These are phyloP conservation scores for Girardinichthys multiradiatus DNA, from an alignment of 2,113 vertebrate species.

Conservation along the genomic window DNA sequence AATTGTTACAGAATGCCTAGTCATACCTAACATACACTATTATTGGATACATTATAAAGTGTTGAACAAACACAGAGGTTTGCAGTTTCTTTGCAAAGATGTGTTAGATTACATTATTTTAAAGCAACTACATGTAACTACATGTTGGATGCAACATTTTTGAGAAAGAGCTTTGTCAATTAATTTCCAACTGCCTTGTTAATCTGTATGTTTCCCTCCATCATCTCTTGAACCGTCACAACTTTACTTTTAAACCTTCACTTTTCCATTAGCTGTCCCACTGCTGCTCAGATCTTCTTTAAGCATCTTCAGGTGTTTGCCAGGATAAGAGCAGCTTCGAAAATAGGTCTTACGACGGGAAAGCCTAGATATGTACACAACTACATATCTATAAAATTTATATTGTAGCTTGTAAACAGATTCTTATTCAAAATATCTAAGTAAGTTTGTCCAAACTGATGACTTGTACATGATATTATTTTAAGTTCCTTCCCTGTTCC, in stretches of 20 bases:
- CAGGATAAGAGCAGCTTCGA: constrained; percentile 4
- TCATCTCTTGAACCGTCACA: constrained; percentile 10
- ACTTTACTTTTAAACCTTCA: neutral
- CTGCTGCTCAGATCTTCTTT: neutral
- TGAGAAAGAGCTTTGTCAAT: constrained; percentile 36
- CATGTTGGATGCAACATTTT: constrained; percentile 37
- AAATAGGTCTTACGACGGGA: constrained; percentile 15
- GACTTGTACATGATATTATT: neutral
- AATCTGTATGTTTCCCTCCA: neutral
- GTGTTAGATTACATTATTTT: no score
- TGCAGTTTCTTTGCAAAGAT: no score
- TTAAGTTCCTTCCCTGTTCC: neutral
- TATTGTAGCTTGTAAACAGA: no score
- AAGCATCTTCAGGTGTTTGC: neutral
- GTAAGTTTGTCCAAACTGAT: neutral
- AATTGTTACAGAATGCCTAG: neutral
- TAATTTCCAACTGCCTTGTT: constrained; percentile 44
- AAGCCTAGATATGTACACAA: constrained; percentile 30
- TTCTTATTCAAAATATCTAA: neutral
- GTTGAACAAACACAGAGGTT: no score
- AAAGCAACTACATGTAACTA: no score
- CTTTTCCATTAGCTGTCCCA: constrained; percentile 20
- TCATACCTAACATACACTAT: neutral
- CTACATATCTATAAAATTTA: constrained; percentile 31
- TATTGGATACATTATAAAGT: neutral